Percentiles rank a stretch among this genome's conserved stretches.
Conservation (phyloP, 2,113 vertebrate species). For the Colaptes auratus region DNA sequence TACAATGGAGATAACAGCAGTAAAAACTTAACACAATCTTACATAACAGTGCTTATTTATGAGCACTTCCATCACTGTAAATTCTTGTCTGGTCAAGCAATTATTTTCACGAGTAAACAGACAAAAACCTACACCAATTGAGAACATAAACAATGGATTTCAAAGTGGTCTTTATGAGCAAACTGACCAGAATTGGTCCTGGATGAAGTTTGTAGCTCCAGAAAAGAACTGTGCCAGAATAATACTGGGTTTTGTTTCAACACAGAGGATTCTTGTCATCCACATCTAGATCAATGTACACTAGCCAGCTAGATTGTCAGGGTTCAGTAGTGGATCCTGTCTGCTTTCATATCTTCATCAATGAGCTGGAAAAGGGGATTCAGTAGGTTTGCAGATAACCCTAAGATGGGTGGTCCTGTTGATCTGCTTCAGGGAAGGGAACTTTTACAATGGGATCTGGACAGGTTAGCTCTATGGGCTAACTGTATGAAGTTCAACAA, state of each 20-base stretch:
- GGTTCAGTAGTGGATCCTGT: too few relatives aligned
- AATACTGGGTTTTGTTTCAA: not conserved
- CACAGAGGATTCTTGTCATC: not conserved
- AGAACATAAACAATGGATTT: conserved; percentile 7
- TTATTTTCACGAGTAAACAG: conserved; percentile 12
- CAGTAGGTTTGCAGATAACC: too few relatives aligned
- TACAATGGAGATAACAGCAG: not conserved
- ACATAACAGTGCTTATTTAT: not conserved
- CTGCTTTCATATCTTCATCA: too few relatives aligned
- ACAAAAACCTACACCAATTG: not conserved
- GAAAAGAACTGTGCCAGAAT: not conserved
- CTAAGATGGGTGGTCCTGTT: too few relatives aligned
- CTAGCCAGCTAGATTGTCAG: not conserved
- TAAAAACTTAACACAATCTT: not conserved
- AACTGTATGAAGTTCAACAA: too few relatives aligned
- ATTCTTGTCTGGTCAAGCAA: conserved; percentile 13
- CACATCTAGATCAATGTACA: not conserved
- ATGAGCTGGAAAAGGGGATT: too few relatives aligned
- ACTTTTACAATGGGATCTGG: too few relatives aligned
- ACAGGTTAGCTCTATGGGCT: too few relatives aligned
- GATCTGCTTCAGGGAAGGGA: too few relatives aligned
- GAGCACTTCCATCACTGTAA: not conserved
- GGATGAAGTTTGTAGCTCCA: not conserved
- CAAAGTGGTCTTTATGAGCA: not conserved
- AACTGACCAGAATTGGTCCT: not conserved